Conservation (phyloP, 92 coral and sea anemone genomes). For the Porites evermanni region DNA sequence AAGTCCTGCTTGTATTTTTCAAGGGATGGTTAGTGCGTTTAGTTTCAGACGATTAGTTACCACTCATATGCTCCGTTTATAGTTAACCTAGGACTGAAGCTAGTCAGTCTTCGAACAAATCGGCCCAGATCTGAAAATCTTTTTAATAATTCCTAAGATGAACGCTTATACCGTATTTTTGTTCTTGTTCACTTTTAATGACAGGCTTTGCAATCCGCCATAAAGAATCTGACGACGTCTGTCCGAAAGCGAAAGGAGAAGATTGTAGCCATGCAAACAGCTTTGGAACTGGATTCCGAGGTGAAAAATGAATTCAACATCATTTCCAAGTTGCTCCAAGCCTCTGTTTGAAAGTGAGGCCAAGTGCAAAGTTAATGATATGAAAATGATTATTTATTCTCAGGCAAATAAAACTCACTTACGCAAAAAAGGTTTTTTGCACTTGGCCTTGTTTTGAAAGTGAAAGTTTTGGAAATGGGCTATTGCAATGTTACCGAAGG, state of each 20-base stretch:
- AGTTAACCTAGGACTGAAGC: too few relatives aligned
- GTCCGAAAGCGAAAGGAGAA: constrained; percentile 88
- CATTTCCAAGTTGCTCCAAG: not conserved
- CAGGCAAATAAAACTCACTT: not conserved
- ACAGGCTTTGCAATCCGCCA: constrained; percentile 81
- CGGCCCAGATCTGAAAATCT: not conserved
- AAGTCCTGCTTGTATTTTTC: too few relatives aligned
- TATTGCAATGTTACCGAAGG: not conserved
- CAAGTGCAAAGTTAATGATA: too few relatives aligned
- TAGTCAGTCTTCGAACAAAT: too few relatives aligned
- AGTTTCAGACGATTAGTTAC: too few relatives aligned
- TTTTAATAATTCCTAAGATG: not conserved
- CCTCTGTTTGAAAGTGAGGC: too few relatives aligned
- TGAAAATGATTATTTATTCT: not conserved
- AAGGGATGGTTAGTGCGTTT: too few relatives aligned
- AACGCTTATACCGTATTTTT: not conserved
- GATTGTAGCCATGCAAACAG: constrained; percentile 91
- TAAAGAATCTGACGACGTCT: constrained; percentile 79
- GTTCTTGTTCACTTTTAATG: not conserved
- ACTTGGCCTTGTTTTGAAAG: too few relatives aligned
- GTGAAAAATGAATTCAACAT: constrained; percentile 17
- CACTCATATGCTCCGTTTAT: too few relatives aligned
- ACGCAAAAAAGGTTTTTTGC: too few relatives aligned
- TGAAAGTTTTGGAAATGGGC: too few relatives aligned
- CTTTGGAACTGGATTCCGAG: constrained; percentile 89